Evolutionary conservation across 2,113 vertebrate species (phyloP).

Genomic region (Anoura caudifer): DNA sequence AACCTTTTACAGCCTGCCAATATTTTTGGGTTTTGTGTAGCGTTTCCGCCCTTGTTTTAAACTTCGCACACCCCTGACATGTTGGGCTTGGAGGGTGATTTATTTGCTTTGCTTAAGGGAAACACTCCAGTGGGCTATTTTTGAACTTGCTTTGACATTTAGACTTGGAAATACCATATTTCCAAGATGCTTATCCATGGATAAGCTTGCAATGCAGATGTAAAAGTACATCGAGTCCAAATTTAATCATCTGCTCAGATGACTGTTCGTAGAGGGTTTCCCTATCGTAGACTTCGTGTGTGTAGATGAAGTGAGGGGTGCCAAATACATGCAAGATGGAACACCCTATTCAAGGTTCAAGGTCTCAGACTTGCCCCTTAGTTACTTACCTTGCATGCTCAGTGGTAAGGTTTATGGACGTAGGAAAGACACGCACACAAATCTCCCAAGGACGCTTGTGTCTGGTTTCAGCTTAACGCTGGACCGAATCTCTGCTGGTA

Average conservation of each 20-base stretch:
- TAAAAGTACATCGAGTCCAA: neutral
- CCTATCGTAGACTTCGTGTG: neutral
- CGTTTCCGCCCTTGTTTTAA: slow-evolving; percentile 28
- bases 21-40: slow-evolving; percentile 24
- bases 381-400: neutral
- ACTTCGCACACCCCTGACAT: neutral
- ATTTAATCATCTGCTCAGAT: neutral
- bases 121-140: slow-evolving; percentile 50
- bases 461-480: slow-evolving; percentile 1
- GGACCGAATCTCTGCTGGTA: slow-evolving; percentile 17
- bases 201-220: neutral
- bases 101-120: slow-evolving; percentile 62
- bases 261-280: neutral
- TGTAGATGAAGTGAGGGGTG: neutral
- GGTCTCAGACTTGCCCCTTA: neutral
- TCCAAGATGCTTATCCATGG: slow-evolving; percentile 23
- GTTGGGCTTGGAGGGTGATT: slow-evolving; percentile 34
- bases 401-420: neutral
- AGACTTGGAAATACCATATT: slow-evolving; percentile 49
- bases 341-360: neutral
- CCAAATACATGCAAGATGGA: neutral
- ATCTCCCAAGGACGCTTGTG: neutral
- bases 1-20: slow-evolving; percentile 48
- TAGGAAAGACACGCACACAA: neutral
- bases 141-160: slow-evolving; percentile 47